Evolutionary conservation across 2,113 vertebrate genomes (phyloP).

Genomic region (Corythaixoides concolor): DNA sequence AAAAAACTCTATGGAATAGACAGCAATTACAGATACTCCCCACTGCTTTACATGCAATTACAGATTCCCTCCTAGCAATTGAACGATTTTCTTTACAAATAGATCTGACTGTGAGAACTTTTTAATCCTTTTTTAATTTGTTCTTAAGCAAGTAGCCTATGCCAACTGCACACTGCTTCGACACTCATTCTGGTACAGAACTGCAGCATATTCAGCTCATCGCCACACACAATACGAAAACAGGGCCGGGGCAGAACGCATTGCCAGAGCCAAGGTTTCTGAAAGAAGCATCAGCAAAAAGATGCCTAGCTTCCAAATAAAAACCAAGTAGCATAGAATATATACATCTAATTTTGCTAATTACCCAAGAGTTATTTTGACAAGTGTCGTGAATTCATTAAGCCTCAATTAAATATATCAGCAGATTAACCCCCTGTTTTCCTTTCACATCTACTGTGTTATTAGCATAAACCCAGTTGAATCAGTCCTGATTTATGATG

Average conservation of each 20-base stretch:
- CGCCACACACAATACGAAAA: neutral
- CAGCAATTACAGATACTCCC: neutral
- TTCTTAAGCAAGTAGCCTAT: neutral
- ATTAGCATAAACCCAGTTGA: neutral
- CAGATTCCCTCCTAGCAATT: neutral
- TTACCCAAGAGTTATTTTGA: neutral
- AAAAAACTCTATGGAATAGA: neutral
- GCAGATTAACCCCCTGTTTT: neutral
- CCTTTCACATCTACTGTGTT: neutral
- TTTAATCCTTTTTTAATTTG: neutral
- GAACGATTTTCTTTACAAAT: neutral
- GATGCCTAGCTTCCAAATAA: neutral
- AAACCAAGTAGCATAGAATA: neutral
- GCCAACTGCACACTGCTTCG: neutral
- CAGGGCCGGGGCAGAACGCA: rapidly evolving
- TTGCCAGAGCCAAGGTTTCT: neutral
- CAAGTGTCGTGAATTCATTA: neutral
- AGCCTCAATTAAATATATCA: neutral
- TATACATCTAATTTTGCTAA: neutral
- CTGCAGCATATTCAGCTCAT: neutral
- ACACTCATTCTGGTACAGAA: neutral
- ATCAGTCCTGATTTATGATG: neutral
- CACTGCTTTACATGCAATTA: neutral
- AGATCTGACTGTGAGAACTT: neutral
- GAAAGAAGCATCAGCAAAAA: neutral